phyloP scores from a whole-genome alignment of 2,797 vertebrate species.

The Cephalopachus bancanus region DNA sequence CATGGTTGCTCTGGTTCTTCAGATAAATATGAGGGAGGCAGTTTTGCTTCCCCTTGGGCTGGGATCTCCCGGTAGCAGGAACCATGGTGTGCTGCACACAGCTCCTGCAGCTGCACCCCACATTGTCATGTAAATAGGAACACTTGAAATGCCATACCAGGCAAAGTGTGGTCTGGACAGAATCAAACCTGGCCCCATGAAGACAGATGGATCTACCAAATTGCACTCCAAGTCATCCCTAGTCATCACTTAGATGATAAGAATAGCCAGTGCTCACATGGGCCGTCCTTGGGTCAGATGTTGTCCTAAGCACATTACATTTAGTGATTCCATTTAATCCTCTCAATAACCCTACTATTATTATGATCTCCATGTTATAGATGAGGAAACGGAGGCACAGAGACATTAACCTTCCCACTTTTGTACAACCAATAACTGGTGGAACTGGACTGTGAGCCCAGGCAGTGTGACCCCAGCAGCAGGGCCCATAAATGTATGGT shows the following conservation, averaged over 20 bases:
- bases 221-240: rapidly evolving
- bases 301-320: neutral
- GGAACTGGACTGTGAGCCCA: neutral
- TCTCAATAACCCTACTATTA: neutral
- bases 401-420: neutral
- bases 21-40: neutral
- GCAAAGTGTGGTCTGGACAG: neutral
- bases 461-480: neutral
- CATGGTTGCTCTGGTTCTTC: neutral
- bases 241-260: neutral
- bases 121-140: rapidly evolving
- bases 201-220: neutral
- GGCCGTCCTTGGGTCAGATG: neutral
- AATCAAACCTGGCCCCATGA: neutral
- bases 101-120: neutral
- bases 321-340: neutral
- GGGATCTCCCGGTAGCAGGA: neutral
- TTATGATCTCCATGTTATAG: neutral
- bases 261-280: neutral
- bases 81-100: rapidly evolving
- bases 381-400: neutral
- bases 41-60: too few relatives aligned
- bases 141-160: neutral
- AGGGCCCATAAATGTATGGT: rapidly evolving
- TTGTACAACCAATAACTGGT: neutral